Evolutionary conservation across 2,888 invertebrate species (phyloP), one percentile per base, ranked within the genome.

Genomic region (Trypoxylon attenuatum): DNA sequence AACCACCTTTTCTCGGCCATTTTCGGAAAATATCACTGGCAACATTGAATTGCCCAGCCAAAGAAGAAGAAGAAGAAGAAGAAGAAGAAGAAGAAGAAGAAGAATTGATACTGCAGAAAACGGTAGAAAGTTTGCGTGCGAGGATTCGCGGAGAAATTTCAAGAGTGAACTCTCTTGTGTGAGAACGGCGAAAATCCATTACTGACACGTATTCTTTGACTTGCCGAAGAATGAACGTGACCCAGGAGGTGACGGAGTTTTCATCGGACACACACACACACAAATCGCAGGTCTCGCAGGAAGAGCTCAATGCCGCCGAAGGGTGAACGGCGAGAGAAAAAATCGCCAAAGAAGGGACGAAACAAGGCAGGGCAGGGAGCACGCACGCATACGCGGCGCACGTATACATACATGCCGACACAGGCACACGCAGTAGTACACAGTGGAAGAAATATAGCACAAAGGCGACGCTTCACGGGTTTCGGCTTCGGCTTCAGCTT

Each of bases 361-460:
- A 74, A 70, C 68, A 70, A 71, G 73, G 74, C 60, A 61, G 59
- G 69, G 60, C 70, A 65, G 71, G 66, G 68, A 68, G 64, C 74
- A 69, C 68, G 68, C 61, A 68, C 64, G 55, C 64, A 45, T 47
- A 64, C 50, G n/a, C n/a, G n/a, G n/a, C n/a, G n/a, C n/a, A n/a
- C n/a, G n/a, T n/a, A 69, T 65, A 72, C 66, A 56, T 64, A 52
- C 54, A 71, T 58, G 62, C 65, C 64, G 59, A 50, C 59, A 46
- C 42, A 27, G 62, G 52, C 61, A 53, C 43, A 47, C 46, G 59
- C 56, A 61, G 61, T 62, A 43, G 68, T 60, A 60, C 43, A 69
- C 53, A 51, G 62, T 77, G 74, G 84, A 81, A 82, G 82, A 82
- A 82, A 79, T 79, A 73, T 69, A 57, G 77, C 73, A 83, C 82